Base-by-base conservation (phyloP, 2,888 invertebrate genomes). In the Hipparchia sbordonii region DNA sequence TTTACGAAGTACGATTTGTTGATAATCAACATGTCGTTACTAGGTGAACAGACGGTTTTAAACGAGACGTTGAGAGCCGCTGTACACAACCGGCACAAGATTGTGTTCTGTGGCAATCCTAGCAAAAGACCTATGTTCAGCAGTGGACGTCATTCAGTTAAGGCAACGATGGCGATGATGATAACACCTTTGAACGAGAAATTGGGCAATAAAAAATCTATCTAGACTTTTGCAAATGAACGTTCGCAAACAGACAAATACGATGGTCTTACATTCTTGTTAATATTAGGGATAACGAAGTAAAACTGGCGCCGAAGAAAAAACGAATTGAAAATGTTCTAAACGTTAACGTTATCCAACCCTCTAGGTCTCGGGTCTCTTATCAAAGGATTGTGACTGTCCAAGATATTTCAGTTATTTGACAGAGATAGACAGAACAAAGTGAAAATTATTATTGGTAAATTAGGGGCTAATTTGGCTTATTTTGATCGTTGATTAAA, bases 361-460 rank as follows among this genome's bases (percentile, higher is more conserved):
- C 13, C 56, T 56, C 12, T 12, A 23, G 9, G 6, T 10, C 63
- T 9, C 46, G 63, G 46, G 63, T 63, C 70, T 61, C 68, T 72
- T 73, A 62, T 70, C 60, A 70, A 69, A 72, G 70, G 72, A 71
- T 74, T 72, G 71, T 73, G n/a, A 46, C 56, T n/a, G 56, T 6
- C 56, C 7, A 13, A 56, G 56, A 56, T 56, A 13, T 56, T 56
- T 13, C n/a, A 56, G 7, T 13, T 7, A 13, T 54, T 54, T 13
- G 7, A 13, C 13, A 13, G 13, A 56, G 6, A 56, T 7, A 13
- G 54, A 54, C 6, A 54, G 1, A n/a, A 54, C 5, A 5, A n/a
- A 54, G n/a, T 6, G 39, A 39, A 39, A 39, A 7, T 0, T 13
- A 13, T n/a, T 6, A 56, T n/a, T n/a, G n/a, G 6, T 13, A 13